A percentile compares a stretch with the other conserved stretches of the same genome.
phyloP scores from a whole-genome alignment of 2,113 vertebrate genomes.

The Pachycephala philippinensis region DNA sequence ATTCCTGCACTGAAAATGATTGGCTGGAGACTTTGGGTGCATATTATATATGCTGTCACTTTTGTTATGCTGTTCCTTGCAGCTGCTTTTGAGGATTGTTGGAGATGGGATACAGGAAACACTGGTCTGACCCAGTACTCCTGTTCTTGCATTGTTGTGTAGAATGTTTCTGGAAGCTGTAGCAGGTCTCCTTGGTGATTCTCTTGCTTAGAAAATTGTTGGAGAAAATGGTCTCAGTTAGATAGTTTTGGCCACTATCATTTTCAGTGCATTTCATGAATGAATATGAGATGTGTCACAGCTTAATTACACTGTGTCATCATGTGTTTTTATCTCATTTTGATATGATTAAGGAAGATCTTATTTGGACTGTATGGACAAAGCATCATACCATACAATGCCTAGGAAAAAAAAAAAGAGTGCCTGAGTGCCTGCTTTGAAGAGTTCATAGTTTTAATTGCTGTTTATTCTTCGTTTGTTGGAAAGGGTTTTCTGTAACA shows the following conservation, averaged over 20 bases:
- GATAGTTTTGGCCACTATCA: not conserved
- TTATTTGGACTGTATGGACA: not conserved
- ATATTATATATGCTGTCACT: not conserved
- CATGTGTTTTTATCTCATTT: not conserved
- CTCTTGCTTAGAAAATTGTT: not conserved
- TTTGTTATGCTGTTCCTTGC: not conserved
- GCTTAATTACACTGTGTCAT: not conserved
- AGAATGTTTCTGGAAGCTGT: not conserved
- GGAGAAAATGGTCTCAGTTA: not conserved
- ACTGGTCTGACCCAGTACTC: not conserved
- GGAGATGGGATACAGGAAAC: not conserved
- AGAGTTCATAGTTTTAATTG: not conserved
- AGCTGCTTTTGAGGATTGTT: not conserved
- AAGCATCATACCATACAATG: not conserved
- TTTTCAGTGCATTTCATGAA: not conserved
- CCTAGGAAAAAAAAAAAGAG: not conserved
- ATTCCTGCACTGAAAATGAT: not conserved
- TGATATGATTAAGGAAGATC: not conserved
- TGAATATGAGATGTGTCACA: not conserved
- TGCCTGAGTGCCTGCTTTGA: not conserved
- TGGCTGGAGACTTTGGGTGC: not conserved
- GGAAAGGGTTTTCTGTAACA: not conserved
- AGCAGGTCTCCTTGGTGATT: not conserved
- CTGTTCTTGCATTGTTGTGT: not conserved
- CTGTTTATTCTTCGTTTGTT: constrained; percentile 11